Conservation (phyloP, 2,113 vertebrate genomes). For the Toxotes jaculatrix region DNA sequence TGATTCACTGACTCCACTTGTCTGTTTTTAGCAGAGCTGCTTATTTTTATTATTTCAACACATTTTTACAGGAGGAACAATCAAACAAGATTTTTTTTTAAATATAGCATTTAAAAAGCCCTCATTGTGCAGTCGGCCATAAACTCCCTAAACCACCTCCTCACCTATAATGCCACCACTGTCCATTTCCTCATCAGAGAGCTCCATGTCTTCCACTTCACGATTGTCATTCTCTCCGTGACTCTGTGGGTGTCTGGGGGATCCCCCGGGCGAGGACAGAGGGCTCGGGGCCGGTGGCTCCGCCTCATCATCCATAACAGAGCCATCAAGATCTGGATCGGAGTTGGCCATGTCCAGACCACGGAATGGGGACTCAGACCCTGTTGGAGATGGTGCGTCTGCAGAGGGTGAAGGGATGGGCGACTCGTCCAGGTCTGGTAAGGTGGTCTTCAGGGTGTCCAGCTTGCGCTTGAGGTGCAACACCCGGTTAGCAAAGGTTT, state of each 20-base stretch:
- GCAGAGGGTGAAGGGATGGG: conserved; percentile 94
- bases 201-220: conserved; percentile 97
- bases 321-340: conserved; percentile 75
- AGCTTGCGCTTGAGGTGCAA: conserved; percentile 96
- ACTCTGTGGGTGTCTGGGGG: conserved; percentile 49
- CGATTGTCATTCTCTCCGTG: conserved; percentile 88
- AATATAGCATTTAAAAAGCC: not conserved
- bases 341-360: conserved; percentile 80
- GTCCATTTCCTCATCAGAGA: conserved; percentile 89
- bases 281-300: conserved; percentile 76
- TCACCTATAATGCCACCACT: conserved; percentile 90
- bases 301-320: conserved; percentile 78
- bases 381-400: conserved; percentile 93
- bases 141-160: conserved; percentile 13
- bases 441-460: conserved; percentile 89
- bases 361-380: conserved; percentile 95
- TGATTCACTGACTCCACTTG: not conserved
- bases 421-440: conserved; percentile 94
- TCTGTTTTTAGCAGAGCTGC: not conserved
- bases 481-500: conserved; percentile 96
- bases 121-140: not conserved
- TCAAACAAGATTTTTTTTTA: no score
- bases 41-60: conserved; percentile 13
- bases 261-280: conserved; percentile 81
- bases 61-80: not conserved